A percentile compares a stretch with the other conserved stretches of the same genome.
Conservation (phyloP, 2,797 vertebrate species). For the Bradypus variegatus region DNA sequence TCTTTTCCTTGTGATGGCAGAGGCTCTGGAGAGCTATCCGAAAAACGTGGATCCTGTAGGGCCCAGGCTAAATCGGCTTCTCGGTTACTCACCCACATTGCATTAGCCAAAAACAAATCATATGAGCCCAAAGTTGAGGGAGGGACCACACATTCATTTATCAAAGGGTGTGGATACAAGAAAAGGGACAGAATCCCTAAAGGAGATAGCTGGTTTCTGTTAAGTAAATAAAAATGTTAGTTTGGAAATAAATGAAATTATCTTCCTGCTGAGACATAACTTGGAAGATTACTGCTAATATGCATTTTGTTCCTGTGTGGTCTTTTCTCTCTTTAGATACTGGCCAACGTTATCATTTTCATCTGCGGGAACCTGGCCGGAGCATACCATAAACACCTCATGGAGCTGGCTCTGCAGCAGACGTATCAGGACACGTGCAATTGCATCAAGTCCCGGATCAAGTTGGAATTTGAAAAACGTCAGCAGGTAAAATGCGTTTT, state of each 20-base stretch:
- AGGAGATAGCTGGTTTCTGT: neutral
- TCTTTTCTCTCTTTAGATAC: constrained; percentile 76
- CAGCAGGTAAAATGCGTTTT: constrained; percentile 84
- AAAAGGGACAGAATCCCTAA: neutral
- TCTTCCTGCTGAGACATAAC: neutral
- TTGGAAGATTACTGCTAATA: neutral
- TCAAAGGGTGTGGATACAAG: rapidly evolving
- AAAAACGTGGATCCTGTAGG: neutral
- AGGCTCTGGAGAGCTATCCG: neutral
- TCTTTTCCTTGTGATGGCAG: neutral
- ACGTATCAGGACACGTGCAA: constrained; percentile 98
- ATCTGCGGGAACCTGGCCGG: constrained; percentile 96
- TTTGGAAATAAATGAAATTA: neutral
- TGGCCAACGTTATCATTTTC: constrained; percentile 97
- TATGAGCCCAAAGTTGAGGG: neutral
- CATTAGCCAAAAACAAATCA: neutral
- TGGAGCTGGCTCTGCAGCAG: constrained; percentile 94
- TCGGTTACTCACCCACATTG: no score
- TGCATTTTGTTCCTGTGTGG: no score
- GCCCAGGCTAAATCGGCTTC: no score
- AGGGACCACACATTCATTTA: rapidly evolving
- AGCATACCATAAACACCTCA: constrained; percentile 96
- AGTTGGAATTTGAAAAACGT: constrained; percentile 95
- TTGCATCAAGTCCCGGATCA: constrained; percentile 98
- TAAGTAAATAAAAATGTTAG: neutral